Base-by-base conservation (phyloP, 1,140 invertebrate genomes). In the Cotesia vestalis region DNA sequence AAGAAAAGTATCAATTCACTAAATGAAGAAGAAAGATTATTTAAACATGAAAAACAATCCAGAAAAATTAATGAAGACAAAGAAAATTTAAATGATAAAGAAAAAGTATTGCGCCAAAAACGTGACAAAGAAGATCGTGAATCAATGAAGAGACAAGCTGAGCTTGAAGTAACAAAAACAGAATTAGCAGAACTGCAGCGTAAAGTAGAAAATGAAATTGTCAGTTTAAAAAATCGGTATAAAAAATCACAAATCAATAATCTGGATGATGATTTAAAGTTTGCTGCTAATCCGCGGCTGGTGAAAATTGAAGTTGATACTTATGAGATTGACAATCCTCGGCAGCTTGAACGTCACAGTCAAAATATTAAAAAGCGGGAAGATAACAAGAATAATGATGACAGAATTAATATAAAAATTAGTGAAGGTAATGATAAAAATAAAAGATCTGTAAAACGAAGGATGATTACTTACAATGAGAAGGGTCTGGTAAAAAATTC, bases 371-470 rank as follows among this genome's bases (percentile, higher is more conserved):
- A 46, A 11, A 46, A 46, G 40, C 40, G 40, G 40, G 40, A 46
- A 46, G 40, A 46, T 11, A 46, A 17, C 17, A 17, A 17, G 17
- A 17, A 9, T 11, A 46, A 5, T 8, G 3, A 46, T 11, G 40
- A 46, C 40, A 46, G 6, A 3, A 27, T 2, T 27, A 27, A 27
- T 27, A 27, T 27, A 2, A 27, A 27, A 27, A 27, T 27, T 27
- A 27, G 1, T 46, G 6, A 46, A 1, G 9, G 38, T 11, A 57
- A 20, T n/a, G 34, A 38, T 17, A 4, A 46, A 1, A 61, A 27
- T 60, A 27, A 57, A 20, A 60, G 9, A 9, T 51, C 68, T 2
- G 57, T 78, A 59, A 76, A 81, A 69, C 81, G 76, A 59, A 70
- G 73, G 3, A 75, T 78, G 40, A 46, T 46, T 46, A 9, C 40